phyloP scores from a whole-genome alignment of 2,113 vertebrate genomes.

The Burhinus oedicnemus region DNA sequence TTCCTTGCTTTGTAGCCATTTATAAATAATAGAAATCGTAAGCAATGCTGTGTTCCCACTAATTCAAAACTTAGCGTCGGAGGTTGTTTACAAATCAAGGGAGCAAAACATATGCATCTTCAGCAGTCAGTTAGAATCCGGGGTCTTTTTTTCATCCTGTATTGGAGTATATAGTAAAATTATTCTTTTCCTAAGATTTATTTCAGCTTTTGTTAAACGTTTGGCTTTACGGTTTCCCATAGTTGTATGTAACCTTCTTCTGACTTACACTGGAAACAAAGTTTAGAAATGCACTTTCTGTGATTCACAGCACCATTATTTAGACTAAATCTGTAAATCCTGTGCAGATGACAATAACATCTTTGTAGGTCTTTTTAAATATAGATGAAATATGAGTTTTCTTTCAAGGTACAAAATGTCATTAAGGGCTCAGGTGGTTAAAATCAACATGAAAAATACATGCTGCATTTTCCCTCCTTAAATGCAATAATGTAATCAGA shows the following conservation, averaged over 20 bases:
- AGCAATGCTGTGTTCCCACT: background rate
- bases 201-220: conserved; percentile 52
- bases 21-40: conserved; percentile 38
- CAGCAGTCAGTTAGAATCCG: background rate
- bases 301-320: conserved; percentile 32
- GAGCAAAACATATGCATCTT: background rate
- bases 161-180: background rate
- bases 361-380: conserved; percentile 69
- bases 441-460: conserved; percentile 94
- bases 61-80: conserved; percentile 17
- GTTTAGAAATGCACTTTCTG: conserved; percentile 17
- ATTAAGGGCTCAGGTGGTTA: conserved; percentile 95
- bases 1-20: background rate
- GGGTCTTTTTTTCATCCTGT: background rate
- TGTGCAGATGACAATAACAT: conserved; percentile 49
- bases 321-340: conserved; percentile 46
- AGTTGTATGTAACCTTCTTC: background rate
- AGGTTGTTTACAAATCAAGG: conserved; percentile 43
- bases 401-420: conserved; percentile 79
- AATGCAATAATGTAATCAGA: conserved; percentile 86
- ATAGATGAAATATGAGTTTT: conserved; percentile 76
- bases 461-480: conserved; percentile 79
- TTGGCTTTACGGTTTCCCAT: conserved; percentile 4
- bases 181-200: conserved; percentile 31
- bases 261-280: conserved; percentile 35